Conservation (phyloP, 2,113 vertebrate species). For the Silurus asotus region DNA sequence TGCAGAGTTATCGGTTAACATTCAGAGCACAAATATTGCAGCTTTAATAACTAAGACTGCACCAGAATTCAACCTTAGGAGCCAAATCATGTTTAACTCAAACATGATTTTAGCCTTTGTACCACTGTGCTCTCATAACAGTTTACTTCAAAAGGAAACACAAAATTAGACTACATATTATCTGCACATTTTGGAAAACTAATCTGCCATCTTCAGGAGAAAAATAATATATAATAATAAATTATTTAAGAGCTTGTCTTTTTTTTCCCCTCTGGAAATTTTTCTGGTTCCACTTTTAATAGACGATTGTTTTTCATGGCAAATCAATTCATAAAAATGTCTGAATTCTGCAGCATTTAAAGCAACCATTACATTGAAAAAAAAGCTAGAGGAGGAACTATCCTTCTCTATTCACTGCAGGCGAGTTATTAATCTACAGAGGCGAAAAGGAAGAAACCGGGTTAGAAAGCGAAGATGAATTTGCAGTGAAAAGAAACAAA, state of each 20-base stretch:
- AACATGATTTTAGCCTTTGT: neutral
- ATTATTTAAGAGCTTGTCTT: neutral
- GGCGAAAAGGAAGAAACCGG: neutral
- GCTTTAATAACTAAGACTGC: neutral
- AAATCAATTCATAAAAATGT: neutral
- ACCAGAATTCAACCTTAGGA: neutral
- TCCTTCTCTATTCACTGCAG: neutral
- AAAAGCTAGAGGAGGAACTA: neutral
- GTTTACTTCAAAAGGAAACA: neutral
- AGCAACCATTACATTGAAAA: neutral
- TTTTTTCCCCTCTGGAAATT: neutral
- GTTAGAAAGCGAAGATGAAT: no score
- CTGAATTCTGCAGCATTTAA: neutral
- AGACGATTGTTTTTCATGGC: neutral
- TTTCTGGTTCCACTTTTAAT: neutral
- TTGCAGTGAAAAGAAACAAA: neutral
- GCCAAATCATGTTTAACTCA: neutral
- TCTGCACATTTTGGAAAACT: neutral
- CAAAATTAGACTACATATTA: neutral
- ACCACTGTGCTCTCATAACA: neutral
- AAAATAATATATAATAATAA: neutral
- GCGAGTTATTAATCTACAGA: neutral
- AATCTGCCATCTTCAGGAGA: neutral
- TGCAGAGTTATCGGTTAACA: neutral
- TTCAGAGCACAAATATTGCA: neutral